Base-by-base conservation (phyloP, 1,140 invertebrate species). In the Macrostomum lignano region DNA sequence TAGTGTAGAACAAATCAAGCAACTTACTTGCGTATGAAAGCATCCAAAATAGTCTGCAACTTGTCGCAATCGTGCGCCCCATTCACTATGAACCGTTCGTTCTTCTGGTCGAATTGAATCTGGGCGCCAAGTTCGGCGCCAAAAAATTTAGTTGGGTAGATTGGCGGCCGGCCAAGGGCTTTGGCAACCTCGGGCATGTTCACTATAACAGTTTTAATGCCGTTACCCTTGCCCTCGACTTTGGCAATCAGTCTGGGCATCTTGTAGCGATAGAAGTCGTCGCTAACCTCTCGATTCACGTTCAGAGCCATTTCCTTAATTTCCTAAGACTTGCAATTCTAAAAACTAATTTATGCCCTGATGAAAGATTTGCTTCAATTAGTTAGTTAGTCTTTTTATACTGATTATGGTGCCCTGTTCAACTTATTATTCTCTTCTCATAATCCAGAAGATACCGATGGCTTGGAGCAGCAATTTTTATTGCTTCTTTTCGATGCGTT, bases 61-160 rank as follows among this genome's bases (percentile, higher is more conserved):
- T 93, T 96, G 39, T 65, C 64, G 14, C 86, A 79, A 56, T 98
- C 86, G 55, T 98, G 91, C 32, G 82, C 81, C 21, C 91, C 91
- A 60, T 98, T 98, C 7, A 98, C 86, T 50, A 98, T 96, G 60
- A 81, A 98, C 40, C 91, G 74, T 51, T 98, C 91, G 55, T 94
- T 91, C 64, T 96, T 96, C 50, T 74, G 71, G 61, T 96, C 86
- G 59, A 93, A 86, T 52, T 86, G 76, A 1, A 86, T 96, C 56
- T 98, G 88, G 19, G 91, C 88, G 28, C 91, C 91, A 40, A 98
- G 63, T 62, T 98, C 88, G 62, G 84, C 96, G 32, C 91, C 91
- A 65, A 98, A 98, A 59, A 81, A 98, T 61, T 98, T 98, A 23
- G 86, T 94, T n/a, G 86, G 81, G 75, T 73, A 98, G 13, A 84